Percentiles rank a stretch among this genome's conserved stretches.
Conservation (phyloP, 2,888 invertebrate species). For the Hetaerina titia region DNA sequence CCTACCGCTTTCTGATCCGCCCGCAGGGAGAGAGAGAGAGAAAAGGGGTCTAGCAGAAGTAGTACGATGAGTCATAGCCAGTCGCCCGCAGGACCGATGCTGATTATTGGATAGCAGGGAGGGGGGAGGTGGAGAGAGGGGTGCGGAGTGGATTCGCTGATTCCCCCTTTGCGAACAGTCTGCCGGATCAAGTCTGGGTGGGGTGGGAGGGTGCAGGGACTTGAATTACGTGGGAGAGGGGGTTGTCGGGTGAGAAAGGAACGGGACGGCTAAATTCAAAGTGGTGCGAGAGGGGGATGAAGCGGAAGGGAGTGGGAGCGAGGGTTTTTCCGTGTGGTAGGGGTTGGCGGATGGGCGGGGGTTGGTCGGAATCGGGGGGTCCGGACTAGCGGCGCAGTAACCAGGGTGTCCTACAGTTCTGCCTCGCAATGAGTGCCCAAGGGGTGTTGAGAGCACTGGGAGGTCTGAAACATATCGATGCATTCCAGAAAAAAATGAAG, state of each 20-base stretch:
- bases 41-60: background rate
- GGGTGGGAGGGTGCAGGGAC: background rate
- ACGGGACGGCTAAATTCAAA: background rate
- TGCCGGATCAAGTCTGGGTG: background rate
- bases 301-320: background rate
- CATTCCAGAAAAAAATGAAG: background rate
- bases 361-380: background rate
- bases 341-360: background rate
- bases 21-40: background rate
- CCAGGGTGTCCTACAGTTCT: background rate
- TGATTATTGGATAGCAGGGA: background rate
- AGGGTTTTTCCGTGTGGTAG: background rate
- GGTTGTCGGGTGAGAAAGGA: background rate
- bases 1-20: background rate
- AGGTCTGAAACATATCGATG: background rate
- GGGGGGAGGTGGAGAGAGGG: background rate
- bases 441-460: background rate
- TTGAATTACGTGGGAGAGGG: background rate
- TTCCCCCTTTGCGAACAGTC: background rate
- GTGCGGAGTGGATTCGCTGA: background rate
- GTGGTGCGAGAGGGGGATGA: background rate
- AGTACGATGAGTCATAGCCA: background rate
- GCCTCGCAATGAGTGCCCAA: background rate
- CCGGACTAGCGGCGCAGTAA: background rate
- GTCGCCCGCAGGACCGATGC: slow-evolving; percentile 22